A percentile compares a stretch with the other conserved stretches of the same genome.
These are phyloP conservation scores for Eucera pruinosa DNA, from an alignment of 2,888 invertebrate species.

Conservation along the genomic window DNA sequence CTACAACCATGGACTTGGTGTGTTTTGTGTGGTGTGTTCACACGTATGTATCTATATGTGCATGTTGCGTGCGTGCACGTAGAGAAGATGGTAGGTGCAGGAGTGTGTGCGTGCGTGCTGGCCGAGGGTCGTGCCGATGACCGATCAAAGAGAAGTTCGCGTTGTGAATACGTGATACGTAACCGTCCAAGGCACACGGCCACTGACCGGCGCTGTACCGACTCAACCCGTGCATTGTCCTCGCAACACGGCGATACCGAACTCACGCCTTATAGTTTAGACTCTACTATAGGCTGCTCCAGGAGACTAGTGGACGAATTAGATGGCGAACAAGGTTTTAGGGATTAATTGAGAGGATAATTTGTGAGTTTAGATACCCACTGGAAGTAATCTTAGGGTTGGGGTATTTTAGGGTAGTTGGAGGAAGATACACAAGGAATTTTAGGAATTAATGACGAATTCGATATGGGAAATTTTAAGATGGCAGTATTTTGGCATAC, in stretches of 20 bases:
- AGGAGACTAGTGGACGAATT: too few relatives aligned
- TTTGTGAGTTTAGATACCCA: too few relatives aligned
- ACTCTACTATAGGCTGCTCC: neutral
- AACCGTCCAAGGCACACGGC: constrained; percentile 80
- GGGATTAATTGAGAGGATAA: too few relatives aligned
- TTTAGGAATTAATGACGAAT: neutral
- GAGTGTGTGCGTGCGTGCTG: constrained; percentile 34
- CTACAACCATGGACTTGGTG: constrained; percentile 29
- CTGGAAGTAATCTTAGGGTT: too few relatives aligned
- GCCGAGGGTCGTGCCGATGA: constrained; percentile 82
- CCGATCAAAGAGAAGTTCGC: constrained; percentile 81
- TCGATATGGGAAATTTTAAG: too few relatives aligned
- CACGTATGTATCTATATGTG: constrained; percentile 12
- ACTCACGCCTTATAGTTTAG: constrained; percentile 18
- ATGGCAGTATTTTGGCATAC: too few relatives aligned
- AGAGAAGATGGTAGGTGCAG: neutral
- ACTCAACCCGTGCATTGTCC: constrained; percentile 76
- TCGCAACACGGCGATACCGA: constrained; percentile 38
- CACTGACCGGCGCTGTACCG: constrained; percentile 77
- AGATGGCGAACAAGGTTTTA: too few relatives aligned
- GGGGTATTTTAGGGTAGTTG: too few relatives aligned
- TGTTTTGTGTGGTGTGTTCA: neutral
- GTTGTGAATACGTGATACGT: constrained; percentile 82
- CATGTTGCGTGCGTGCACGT: constrained; percentile 13
- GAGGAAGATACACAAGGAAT: too few relatives aligned